Base-by-base conservation (phyloP, 2,888 invertebrate genomes). In the Drosophila formosana region DNA sequence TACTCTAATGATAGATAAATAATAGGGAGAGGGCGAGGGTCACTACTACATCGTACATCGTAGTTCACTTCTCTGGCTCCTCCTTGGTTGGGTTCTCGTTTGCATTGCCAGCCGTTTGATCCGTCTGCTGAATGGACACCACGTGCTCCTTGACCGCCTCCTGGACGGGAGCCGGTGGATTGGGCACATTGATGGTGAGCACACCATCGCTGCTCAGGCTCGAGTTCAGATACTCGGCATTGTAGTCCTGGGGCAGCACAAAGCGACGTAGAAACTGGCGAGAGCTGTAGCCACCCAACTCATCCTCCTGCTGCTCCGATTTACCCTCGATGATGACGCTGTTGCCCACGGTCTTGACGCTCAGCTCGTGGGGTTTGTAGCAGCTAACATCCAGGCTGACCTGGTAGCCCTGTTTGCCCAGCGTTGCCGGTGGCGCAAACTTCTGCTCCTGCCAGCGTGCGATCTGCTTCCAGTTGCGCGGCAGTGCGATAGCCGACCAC, bases 331-430 rank as follows among this genome's bases (percentile, higher is more conserved):
- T 94, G 63, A 95, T 93, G 52, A 95, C 94, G 51, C 93, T 94
- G 77, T 95, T 94, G 8, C 96, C 96, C 0, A 95, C 93, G 0
- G 96, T 96, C 91, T 96, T 96, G 30, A 97, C 96, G 0, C 94
- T 93, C 50, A 97, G 95, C 90, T 97, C 96, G 30, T 95, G 95
- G 0, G 96, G 96, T 13, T 94, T 93, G 86, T 96, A 97, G 77
- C 96, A 95, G 86, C 95, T 95, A 0, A 97, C 96, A 88, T 97
- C 96, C 76, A 97, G 92, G 74, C 94, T 94, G n/a, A 95, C 95
- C 86, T 95, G 95, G 66, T 95, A 95, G 67, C 95, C 95, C 78
- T 95, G 94, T 5, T 94, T 94, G 85, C 95, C 95, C 23, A 93
- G 75, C 2, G 80, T 84, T 1, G 77, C 70, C 1, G 69, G 58